Base-by-base conservation (phyloP, 1,140 invertebrate species). In the Bombus cullumanus region DNA sequence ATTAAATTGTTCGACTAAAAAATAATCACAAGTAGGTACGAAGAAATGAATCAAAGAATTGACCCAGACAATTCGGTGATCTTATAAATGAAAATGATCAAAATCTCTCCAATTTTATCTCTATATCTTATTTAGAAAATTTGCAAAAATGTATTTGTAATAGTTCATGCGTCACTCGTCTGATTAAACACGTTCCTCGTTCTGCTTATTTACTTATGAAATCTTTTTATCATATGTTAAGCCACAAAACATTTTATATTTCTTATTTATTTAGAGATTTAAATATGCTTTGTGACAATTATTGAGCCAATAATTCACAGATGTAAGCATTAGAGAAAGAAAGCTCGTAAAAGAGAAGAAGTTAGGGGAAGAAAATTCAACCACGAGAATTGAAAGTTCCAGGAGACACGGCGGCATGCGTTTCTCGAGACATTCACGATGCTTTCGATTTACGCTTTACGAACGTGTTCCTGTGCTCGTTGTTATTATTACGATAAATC, bases 401-500 rank as follows among this genome's bases (percentile, higher is more conserved):
- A 53, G 18, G 18, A 22, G 47, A 53, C 47, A 22, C 5, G 18
- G 47, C 18, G 6, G 47, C 47, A 53, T 22, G 18, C 47, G 18
- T 53, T 53, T 53, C 47, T 53, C 18, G 18, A 53, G 47, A 53
- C 47, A 53, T 64, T 31, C 31, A 13, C 34, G 66, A 22, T 39
- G n/a, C 31, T 71, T 34, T 71, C 79, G 31, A 53, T 81, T 81
- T 59, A 72, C 47, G 47, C 18, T 66, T 25, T n/a, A 37, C 62
- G 18, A 31, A 59, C 80, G 72, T 37, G 31, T 75, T 37, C 41
- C 34, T 31, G n/a, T 39, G 43, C 47, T 83, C 28, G 59, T 83
- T 83, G 62, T 77, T 83, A 57, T 77, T 77, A 75, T 77, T 66
- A 79, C 66, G 75, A 84, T 79, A 84, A 80, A 80, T 81, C 78